Base-by-base conservation (phyloP, 2,888 invertebrate species). In the Sclerodermus sp. region DNA sequence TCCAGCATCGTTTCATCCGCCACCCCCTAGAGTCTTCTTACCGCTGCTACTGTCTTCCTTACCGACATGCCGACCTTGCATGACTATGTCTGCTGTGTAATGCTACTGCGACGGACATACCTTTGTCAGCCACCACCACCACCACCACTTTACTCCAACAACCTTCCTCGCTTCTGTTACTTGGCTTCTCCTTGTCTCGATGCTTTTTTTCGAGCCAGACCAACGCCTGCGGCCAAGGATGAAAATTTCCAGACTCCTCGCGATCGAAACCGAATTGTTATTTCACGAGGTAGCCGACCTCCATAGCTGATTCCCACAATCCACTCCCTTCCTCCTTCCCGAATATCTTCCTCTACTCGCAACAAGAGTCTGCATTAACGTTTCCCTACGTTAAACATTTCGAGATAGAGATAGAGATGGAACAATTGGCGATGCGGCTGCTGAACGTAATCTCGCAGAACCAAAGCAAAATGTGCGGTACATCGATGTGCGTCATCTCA, bases 211-310 rank as follows among this genome's bases (percentile, higher is more conserved):
- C n/a, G n/a, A n/a, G n/a, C n/a, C n/a, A n/a, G n/a, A 53, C 53
- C 57, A 49, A 56, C 57, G 57, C 59, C 65, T 62, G 50, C 2
- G 36, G 63, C 65, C 63, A 51, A 58, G 62, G 62, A 64, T 64
- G 65, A 67, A 66, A 66, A 66, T 66, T 62, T 65, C 66, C 66
- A 65, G 65, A 59, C 63, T 58, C 54, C 58, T 45, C 47, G 60
- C 66, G 67, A 67, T 66, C 66, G 67, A 63, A 67, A 67, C 59
- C 60, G 59, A 62, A 66, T 66, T 67, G 67, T 66, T 67, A 66
- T 67, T 66, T 67, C 65, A 60, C 60, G 64, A 66, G 64, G 64
- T 64, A 56, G 63, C 60, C 64, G 66, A 65, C 63, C 63, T 53
- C 58, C 42, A 17, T 18, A n/a, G n/a, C n/a, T n/a, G n/a, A n/a